These are phyloP conservation scores for Gisinianus flammeolus DNA, from an alignment of 2,888 invertebrate species.

Conservation along the genomic window DNA sequence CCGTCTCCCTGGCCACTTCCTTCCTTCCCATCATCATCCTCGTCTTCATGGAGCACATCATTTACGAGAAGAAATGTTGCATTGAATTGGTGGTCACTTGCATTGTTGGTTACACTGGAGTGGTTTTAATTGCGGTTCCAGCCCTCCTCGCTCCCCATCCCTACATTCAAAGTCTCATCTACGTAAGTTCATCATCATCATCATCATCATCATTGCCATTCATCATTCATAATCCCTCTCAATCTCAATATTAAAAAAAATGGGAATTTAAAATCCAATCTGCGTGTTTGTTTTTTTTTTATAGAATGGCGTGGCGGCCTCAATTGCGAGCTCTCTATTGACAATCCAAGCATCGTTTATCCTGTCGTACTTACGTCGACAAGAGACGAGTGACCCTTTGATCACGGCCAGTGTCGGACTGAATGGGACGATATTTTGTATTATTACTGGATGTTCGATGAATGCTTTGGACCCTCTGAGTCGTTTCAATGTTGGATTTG, in stretches of 20 bases:
- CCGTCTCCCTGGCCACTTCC: conserved; percentile 43
- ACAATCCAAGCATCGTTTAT: conserved; percentile 39
- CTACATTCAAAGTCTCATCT: conserved; percentile 1
- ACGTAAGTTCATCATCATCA: conserved; percentile 38
- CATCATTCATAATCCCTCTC: no score
- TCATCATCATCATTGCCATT: no score
- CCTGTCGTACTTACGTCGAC: conserved; percentile 29
- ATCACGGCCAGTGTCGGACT: conserved; percentile 36
- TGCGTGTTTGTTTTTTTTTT: neutral
- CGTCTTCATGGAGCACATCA: conserved; percentile 39
- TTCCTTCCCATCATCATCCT: conserved; percentile 44
- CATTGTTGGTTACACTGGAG: conserved; percentile 42
- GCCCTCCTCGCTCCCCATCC: conserved; percentile 23
- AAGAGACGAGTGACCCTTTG: conserved; percentile 29
- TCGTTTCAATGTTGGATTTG: conserved; percentile 26
- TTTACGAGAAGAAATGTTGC: conserved; percentile 31
- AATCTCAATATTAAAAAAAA: neutral
- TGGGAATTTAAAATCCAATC: neutral
- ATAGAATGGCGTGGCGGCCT: conserved; percentile 44
- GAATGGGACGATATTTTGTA: conserved; percentile 37
- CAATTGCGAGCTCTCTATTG: conserved; percentile 39
- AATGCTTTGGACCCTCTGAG: neutral
- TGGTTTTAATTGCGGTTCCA: conserved; percentile 37
- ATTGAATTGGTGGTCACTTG: conserved; percentile 40
- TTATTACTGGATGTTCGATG: conserved; percentile 30